A percentile compares a stretch with the other conserved stretches of the same genome.
These are phyloP conservation scores for Cacoxenus indagator DNA, from an alignment of 2,888 invertebrate genomes.

Conservation along the genomic window DNA sequence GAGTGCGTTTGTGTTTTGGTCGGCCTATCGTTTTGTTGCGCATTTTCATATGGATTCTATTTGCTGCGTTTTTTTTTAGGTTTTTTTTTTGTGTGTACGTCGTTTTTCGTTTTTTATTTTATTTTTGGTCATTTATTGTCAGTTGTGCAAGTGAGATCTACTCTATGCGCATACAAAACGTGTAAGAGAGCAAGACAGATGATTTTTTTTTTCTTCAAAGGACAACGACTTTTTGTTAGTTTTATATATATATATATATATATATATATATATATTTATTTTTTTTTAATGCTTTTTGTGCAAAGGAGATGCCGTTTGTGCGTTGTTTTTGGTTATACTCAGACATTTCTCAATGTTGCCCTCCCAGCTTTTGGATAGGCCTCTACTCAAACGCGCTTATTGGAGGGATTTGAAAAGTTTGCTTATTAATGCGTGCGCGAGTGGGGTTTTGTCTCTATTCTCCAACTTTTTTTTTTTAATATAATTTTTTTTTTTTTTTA, in stretches of 20 bases:
- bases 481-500: constrained; percentile 4
- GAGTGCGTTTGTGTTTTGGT: constrained; percentile 31
- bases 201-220: background rate
- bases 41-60: constrained; percentile 7
- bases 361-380: constrained; percentile 56
- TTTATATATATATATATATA: too few species aligned
- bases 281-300: background rate
- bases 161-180: constrained; percentile 28
- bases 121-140: constrained; percentile 6
- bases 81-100: background rate
- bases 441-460: constrained; percentile 36
- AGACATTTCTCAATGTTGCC: constrained; percentile 28
- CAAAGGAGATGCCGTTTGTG: background rate
- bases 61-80: background rate
- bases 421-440: constrained; percentile 43
- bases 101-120: background rate
- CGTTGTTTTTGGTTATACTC: constrained; percentile 38
- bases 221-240: too few species aligned
- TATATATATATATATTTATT: background rate
- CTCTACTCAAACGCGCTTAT: constrained; percentile 46
- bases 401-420: constrained; percentile 58
- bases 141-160: background rate
- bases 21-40: constrained; percentile 17
- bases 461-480: constrained; percentile 19
- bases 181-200: constrained; percentile 31